phyloP scores from a whole-genome alignment of 2,888 invertebrate genomes.

The Eupelmus urozonus region DNA sequence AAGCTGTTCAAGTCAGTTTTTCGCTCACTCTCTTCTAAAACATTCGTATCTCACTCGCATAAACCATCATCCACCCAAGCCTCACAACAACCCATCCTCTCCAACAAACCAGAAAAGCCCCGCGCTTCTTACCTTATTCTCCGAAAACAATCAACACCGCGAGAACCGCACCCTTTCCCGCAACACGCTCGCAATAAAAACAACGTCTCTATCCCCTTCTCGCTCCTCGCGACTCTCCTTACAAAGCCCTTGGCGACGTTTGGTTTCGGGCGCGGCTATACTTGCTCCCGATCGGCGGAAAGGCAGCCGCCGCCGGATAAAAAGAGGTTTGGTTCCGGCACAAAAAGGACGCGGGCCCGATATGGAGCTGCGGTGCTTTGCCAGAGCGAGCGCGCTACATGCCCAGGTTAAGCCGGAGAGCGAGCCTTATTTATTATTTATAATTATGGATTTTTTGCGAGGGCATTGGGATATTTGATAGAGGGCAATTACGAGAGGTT shows the following conservation, averaged over 20 bases:
- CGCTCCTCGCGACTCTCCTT: no score
- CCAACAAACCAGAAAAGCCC: neutral
- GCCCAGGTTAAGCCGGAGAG: constrained; percentile 31
- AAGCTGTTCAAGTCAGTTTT: no score
- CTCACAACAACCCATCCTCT: no score
- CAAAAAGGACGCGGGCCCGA: constrained; percentile 62
- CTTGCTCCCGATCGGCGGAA: constrained; percentile 10
- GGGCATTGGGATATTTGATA: no score
- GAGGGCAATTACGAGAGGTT: constrained; percentile 35
- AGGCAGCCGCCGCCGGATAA: constrained; percentile 61
- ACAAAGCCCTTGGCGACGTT: neutral
- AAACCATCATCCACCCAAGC: no score
- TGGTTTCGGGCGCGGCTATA: constrained; percentile 50
- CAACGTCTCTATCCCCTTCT: constrained; percentile 42
- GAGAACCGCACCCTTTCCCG: no score
- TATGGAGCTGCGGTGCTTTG: constrained; percentile 69
- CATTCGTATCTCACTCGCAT: no score
- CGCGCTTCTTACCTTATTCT: neutral
- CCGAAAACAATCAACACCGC: neutral
- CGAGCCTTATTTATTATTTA: constrained; percentile 71
- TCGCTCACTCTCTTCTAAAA: no score
- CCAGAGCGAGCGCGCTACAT: constrained; percentile 62
- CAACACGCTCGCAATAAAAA: constrained; percentile 23
- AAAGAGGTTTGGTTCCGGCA: constrained; percentile 66
- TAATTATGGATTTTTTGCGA: constrained; percentile 74